Conservation (phyloP, 2,113 vertebrate genomes). For the Lucifuga dentata region DNA sequence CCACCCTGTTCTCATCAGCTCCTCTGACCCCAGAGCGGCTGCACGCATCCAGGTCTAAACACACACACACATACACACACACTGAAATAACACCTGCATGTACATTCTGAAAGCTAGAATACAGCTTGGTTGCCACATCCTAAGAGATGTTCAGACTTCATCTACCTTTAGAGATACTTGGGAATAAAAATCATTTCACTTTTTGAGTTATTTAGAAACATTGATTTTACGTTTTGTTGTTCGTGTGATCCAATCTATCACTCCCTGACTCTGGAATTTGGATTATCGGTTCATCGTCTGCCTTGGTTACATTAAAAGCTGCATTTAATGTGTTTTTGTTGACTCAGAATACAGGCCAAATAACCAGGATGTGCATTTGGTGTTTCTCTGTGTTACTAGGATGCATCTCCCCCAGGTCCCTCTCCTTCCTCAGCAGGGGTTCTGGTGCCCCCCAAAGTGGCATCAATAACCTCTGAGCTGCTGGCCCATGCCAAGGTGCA, state of each 20-base stretch:
- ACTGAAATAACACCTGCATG: no score
- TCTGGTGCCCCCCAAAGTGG: constrained; percentile 87
- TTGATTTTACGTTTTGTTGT: constrained; percentile 27
- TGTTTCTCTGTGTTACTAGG: constrained; percentile 49
- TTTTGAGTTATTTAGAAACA: constrained; percentile 11
- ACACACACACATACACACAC: constrained; percentile 49
- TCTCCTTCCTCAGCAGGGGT: constrained; percentile 73
- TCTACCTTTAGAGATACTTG: constrained; percentile 22
- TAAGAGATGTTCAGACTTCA: no score
- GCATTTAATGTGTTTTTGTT: constrained; percentile 30
- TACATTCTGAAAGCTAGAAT: no score
- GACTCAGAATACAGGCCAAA: constrained; percentile 27
- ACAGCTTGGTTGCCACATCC: no score
- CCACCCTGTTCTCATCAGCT: constrained; percentile 96
- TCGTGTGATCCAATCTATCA: no score
- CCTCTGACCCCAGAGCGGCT: constrained; percentile 92
- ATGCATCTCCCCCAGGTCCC: constrained; percentile 65
- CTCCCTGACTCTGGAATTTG: no score
- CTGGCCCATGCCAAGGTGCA: constrained; percentile 90
- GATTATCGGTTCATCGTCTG: no score
- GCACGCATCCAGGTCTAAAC: constrained; percentile 91
- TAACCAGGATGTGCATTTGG: constrained; percentile 24
- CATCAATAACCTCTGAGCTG: constrained; percentile 88
- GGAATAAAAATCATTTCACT: constrained; percentile 37
- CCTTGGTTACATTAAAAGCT: constrained; percentile 24